Evolutionary conservation across 2,797 vertebrate species (phyloP), one percentile per base, ranked within the genome.

Genomic region (Malacoctenus gilli): DNA sequence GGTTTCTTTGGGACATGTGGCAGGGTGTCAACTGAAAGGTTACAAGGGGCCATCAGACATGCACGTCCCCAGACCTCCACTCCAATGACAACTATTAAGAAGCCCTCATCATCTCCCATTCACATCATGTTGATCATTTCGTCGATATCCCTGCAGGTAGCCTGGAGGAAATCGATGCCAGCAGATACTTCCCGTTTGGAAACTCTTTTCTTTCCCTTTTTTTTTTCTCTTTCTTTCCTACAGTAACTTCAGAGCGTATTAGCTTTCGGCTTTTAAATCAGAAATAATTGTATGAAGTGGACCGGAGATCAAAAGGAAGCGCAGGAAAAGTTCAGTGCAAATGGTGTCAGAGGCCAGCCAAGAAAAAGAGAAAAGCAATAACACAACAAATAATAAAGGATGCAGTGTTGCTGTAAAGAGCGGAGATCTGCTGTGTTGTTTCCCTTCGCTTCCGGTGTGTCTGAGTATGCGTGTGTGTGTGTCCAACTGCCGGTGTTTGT

Each of bases 1-100:
- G 89, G 88, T 90, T 90, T 91, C 89, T 80, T 70, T 79, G 89
- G 88, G 89, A 89, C 65, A 71, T 67, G 62, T 78, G 77, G 65
- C 68, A 43, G 75, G 70, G 71, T 80, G 75, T 84, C 77, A 76
- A 59, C 63, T 72, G 34, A 78, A 74, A 84, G 85, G 85, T 85
- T 83, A 80, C 36, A 56, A 61, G 55, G 56, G 59, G 75, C 71
- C 69, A 66, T 56, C 61, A 63, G 79, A 80, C 48, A 40, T 49
- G 55, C 39, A 52, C 47, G 61, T 76, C 74, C 59, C 49, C 52
- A 59, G 47, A 76, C 77, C 69, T 54, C 31, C 14, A 71, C 65
- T 57, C 53, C 28, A 40, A 51, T 65, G 77, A 75, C 60, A 61
- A 15, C 68, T 79, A 66, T 60, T 75, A 77, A 70, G 58, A 80